These are phyloP conservation scores for Reticulitermes lucifugus DNA, from an alignment of 2,888 invertebrate genomes.

Conservation along the genomic window DNA sequence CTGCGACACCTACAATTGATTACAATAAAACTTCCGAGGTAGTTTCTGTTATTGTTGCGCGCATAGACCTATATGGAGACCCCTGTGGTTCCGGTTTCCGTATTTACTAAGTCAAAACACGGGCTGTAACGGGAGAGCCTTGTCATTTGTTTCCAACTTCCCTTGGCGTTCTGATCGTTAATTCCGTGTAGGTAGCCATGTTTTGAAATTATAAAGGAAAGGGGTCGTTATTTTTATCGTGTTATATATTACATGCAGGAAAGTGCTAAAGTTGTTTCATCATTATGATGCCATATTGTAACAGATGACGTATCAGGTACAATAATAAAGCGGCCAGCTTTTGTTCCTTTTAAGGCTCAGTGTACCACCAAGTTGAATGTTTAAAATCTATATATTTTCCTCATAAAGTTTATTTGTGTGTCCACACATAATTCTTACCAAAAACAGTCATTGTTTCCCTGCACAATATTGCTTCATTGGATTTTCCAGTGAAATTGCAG, in stretches of 20 bases:
- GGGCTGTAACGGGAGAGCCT: neutral
- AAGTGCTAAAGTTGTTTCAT: neutral
- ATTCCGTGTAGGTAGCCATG: neutral
- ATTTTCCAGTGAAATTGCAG: no score
- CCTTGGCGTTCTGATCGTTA: neutral
- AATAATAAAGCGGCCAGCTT: neutral
- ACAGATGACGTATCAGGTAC: neutral
- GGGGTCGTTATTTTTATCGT: neutral
- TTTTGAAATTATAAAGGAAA: neutral
- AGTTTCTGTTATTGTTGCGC: slow-evolving; percentile 2
- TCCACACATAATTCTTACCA: no score
- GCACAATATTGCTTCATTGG: no score
- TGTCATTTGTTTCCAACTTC: neutral
- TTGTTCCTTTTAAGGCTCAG: no score
- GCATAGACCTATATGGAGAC: slow-evolving; percentile 2
- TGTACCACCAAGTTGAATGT: no score
- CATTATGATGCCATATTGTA: neutral
- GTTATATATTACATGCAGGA: neutral
- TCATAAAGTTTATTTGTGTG: no score
- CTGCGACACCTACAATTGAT: slow-evolving; percentile 19
- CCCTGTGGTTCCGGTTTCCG: slow-evolving; percentile 35
- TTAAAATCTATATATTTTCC: no score
- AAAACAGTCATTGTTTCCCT: no score
- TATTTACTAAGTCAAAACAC: slow-evolving; percentile 32
- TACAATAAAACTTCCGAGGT: neutral